Conservation (phyloP, 2,113 vertebrate species). For the Pteropus alecto region DNA sequence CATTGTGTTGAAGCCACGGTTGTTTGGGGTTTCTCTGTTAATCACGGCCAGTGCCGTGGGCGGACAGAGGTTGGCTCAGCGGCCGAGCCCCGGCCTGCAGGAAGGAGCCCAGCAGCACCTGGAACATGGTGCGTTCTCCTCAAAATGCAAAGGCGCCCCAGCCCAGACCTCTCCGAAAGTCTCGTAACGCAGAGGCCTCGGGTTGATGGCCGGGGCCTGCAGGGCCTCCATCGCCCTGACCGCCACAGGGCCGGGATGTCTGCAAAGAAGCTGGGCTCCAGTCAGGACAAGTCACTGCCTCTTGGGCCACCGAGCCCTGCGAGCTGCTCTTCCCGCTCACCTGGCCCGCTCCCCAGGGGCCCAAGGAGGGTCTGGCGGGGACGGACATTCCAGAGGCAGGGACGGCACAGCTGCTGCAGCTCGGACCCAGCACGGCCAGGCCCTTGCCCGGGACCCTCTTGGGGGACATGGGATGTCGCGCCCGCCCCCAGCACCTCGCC, state of each 20-base stretch:
- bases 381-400: background rate
- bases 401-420: background rate
- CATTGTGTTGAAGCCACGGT: background rate
- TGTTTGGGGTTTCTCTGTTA: background rate
- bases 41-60: background rate
- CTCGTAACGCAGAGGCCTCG: too few species aligned
- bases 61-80: background rate
- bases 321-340: background rate
- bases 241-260: background rate
- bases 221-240: background rate
- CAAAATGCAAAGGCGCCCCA: background rate
- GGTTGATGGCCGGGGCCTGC: background rate
- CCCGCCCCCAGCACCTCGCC: background rate
- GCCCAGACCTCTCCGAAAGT: background rate
- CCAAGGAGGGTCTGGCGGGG: background rate
- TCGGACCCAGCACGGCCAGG: background rate
- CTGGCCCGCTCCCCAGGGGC: background rate
- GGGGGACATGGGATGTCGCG: rapidly evolving
- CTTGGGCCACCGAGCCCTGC: background rate
- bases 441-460: background rate
- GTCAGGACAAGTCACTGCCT: too few species aligned
- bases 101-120: too few species aligned
- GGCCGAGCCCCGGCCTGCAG: rapidly evolving
- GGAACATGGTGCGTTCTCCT: background rate
- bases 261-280: background rate